A percentile compares a stretch with the other conserved stretches of the same genome.
These are phyloP conservation scores for Natrix natrix DNA, from an alignment of 2,797 vertebrate species.

Conservation along the genomic window DNA sequence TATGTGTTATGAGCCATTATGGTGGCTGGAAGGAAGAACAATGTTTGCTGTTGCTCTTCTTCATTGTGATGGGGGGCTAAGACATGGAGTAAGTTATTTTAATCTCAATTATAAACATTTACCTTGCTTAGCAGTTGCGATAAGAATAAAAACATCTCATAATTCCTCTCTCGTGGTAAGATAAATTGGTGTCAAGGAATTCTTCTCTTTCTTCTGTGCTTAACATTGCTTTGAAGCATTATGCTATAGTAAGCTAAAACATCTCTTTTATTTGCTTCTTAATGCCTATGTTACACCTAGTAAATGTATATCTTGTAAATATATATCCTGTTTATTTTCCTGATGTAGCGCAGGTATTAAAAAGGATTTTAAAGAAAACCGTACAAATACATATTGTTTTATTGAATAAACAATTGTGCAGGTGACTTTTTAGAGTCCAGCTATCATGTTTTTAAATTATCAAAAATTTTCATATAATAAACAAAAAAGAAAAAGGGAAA, in stretches of 20 bases:
- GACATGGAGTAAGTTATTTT: slow-evolving; percentile 2
- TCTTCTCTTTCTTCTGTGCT: slow-evolving; percentile 14
- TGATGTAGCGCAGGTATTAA: background rate
- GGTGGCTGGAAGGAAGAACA: slow-evolving; percentile 21
- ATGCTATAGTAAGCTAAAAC: background rate
- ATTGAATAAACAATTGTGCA: background rate
- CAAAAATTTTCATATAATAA: background rate
- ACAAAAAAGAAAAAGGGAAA: background rate
- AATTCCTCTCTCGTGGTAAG: background rate
- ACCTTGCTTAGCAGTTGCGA: background rate
- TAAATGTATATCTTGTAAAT: background rate
- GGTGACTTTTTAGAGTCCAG: background rate
- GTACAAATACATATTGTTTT: background rate
- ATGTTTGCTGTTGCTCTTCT: background rate
- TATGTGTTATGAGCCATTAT: slow-evolving; percentile 11
- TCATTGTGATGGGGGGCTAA: slow-evolving; percentile 7
- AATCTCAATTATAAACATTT: slow-evolving; percentile 51
- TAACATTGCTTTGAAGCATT: background rate
- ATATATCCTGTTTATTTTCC: background rate
- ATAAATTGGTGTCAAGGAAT: slow-evolving; percentile 14
- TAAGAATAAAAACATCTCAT: slow-evolving; percentile 33
- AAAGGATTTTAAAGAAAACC: background rate
- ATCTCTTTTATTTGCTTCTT: slow-evolving; percentile 4
- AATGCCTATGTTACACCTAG: background rate
- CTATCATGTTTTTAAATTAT: background rate